Percentiles rank a stretch among this genome's conserved stretches.
These are phyloP conservation scores for Sterrhoptilus dennistouni DNA, from an alignment of 2,113 vertebrate species.

Conservation along the genomic window DNA sequence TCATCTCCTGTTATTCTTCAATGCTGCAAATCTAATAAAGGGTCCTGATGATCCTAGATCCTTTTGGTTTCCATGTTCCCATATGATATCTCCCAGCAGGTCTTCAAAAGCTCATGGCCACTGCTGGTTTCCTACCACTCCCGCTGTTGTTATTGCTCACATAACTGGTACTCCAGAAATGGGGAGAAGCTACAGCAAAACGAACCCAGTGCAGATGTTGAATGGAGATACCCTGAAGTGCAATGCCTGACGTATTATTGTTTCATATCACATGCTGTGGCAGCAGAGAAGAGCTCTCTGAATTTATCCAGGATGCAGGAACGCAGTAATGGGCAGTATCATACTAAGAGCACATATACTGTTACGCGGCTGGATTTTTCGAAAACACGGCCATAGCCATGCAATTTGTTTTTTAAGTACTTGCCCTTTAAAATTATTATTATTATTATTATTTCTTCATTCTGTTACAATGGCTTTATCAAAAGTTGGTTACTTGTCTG, in stretches of 20 bases:
- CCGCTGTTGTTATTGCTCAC: background rate
- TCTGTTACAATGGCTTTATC: background rate
- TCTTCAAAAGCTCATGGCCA: background rate
- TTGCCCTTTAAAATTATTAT: background rate
- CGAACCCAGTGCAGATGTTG: background rate
- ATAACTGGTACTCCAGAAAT: background rate
- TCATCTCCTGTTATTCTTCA: background rate
- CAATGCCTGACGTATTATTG: background rate
- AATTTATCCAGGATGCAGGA: background rate
- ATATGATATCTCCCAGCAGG: background rate
- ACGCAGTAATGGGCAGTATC: background rate
- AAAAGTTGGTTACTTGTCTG: background rate
- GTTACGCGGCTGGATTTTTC: rapidly evolving
- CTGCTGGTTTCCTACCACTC: background rate
- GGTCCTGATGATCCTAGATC: background rate
- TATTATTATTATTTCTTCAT: background rate
- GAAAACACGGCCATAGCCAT: background rate
- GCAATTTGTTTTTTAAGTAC: background rate
- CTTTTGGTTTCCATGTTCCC: background rate
- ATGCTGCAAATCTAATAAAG: background rate
- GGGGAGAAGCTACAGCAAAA: background rate
- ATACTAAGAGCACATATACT: rapidly evolving
- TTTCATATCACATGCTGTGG: rapidly evolving
- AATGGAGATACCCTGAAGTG: background rate
- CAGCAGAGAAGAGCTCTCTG: background rate